These are phyloP conservation scores for Embidobia sp. DNA, from an alignment of 2,888 invertebrate genomes.

Conservation along the genomic window DNA sequence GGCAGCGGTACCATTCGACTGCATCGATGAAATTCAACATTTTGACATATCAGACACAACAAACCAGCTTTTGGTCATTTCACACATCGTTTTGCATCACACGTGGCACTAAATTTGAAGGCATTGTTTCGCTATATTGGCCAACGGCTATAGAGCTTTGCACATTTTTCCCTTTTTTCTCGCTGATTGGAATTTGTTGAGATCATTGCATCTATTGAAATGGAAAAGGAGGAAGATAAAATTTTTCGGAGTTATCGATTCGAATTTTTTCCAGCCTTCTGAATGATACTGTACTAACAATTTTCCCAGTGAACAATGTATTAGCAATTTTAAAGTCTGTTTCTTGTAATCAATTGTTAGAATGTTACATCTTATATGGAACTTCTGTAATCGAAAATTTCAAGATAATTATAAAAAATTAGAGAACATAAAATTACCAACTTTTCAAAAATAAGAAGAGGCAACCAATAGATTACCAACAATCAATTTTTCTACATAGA, in stretches of 20 bases:
- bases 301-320: too few relatives aligned
- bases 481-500: too few relatives aligned
- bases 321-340: too few relatives aligned
- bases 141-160: not conserved
- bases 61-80: conserved; percentile 20
- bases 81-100: conserved; percentile 11
- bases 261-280: too few relatives aligned
- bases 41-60: conserved; percentile 33
- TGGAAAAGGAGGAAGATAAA: not conserved
- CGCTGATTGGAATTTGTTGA: not conserved
- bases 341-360: too few relatives aligned
- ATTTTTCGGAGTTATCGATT: not conserved
- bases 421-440: too few relatives aligned
- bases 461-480: too few relatives aligned
- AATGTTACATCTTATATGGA: too few relatives aligned
- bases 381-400: too few relatives aligned
- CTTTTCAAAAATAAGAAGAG: too few relatives aligned
- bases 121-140: conserved; percentile 5
- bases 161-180: not conserved
- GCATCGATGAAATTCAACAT: conserved; percentile 36
- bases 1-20: conserved; percentile 19
- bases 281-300: too few relatives aligned
- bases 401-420: too few relatives aligned
- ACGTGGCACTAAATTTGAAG: conserved; percentile 10
- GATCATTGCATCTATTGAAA: not conserved